Evolutionary conservation across 2,113 vertebrate genomes (phyloP), one percentile per base, ranked within the genome.

Genomic region (Corythornis vintsioides): DNA sequence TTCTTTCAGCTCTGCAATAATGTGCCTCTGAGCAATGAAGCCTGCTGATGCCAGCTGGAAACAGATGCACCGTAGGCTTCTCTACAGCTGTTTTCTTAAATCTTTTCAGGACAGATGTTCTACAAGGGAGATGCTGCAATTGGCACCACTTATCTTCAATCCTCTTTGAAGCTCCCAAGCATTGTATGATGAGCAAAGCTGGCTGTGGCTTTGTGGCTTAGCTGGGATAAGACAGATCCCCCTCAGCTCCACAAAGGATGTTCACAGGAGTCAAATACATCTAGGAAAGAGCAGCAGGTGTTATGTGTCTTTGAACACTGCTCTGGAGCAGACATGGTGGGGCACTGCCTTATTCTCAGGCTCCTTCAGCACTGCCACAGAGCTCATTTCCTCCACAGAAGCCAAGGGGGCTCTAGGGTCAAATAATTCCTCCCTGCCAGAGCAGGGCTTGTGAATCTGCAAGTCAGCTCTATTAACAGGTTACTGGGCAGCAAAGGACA

Each of bases 21-120:
- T 64, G 65, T 93, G 91, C 74, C 85, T 88, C 65, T 78, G 82
- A 89, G 95, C 1, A 0, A 89, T 11, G 57, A 57, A 92, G 75
- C 69, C 29, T 59, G 72, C 75, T 71, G 75, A 71, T 93, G 89
- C 94, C 96, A 96, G 92, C 89, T 96, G 91, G 85, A 92, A 92
- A 78, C 83, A 92, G 78, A 91, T n/a, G 48, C 48, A 48, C 48
- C 26, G 45, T 70, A 88, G 85, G 83, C 69, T 91, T 92, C 85
- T 96, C n/a, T 42, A 72, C 79, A 94, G 82, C 79, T 94, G 91
- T 77, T 89, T 94, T 80, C 65, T 65, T 65, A 57, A 91, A 80
- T 86, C 69, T 93, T 89, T 83, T 81, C 26, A 77, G 85, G 89
- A 81, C 24, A 91, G 87, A 90, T 81, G 79, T 75, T 91, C 85